Base-by-base conservation (phyloP, 1,140 invertebrate genomes). In the Bradysia coprophila region DNA sequence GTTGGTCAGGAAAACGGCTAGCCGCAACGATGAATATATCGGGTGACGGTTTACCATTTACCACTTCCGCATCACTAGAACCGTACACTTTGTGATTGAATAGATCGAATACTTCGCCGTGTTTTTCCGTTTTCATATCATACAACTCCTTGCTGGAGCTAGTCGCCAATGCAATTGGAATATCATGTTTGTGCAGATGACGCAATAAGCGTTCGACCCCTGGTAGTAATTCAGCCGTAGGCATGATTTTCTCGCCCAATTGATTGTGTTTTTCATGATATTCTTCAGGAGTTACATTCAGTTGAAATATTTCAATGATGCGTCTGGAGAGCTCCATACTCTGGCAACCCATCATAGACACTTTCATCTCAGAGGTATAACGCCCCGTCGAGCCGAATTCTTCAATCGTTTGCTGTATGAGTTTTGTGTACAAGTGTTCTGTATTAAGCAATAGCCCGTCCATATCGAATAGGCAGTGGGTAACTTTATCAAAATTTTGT, bases 21-120 rank as follows among this genome's bases (percentile, higher is more conserved):
- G 88, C 86, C 46, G 84, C 82, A 1, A 92, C 72, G 10, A 91
- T 57, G 57, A 94, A 98, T 53, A 92, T 88, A 62, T 96, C 91
- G 0, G 93, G 93, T 45, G 76, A 73, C 10, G 93, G 93, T 69
- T 98, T 97, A 21, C 92, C 90, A 46, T 74, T 67, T 49, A 78
- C 81, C 0, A 96, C 85, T 47, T 93, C 89, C 4, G 76, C 71
- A 64, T 97, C 92, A 10, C 79, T 76, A 38, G 82, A 81, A 1
- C 82, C 87, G 47, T 81, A 72, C 0, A 95, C 88, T 51, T 76
- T 73, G 55, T 92, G 91, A 51, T 79, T 62, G 55, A 93, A 94
- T 16, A 80, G 53, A 21, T 62, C 55, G 50, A 91, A 81, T 2
- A 92, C 51, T 23, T 85, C 71, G 34, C 70, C 67, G 53, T 90